Conservation (phyloP, 2,888 invertebrate genomes). For the Yponomeuta sedellus region DNA sequence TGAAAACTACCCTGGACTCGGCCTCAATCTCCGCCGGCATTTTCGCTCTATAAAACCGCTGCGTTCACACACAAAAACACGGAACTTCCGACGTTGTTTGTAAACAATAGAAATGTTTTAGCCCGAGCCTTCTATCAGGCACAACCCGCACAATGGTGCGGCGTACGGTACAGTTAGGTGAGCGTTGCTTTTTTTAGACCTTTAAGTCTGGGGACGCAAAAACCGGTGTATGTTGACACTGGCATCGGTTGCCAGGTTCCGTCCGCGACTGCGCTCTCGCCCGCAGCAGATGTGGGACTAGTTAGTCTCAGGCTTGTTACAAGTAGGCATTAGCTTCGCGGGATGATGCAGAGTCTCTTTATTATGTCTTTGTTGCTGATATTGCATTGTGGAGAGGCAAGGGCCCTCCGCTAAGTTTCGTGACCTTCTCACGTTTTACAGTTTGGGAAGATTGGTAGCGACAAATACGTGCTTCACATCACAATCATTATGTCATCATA, state of each 20-base stretch:
- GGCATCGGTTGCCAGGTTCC: constrained; percentile 7
- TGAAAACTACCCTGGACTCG: constrained; percentile 47
- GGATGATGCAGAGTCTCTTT: background rate
- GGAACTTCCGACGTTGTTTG: constrained; percentile 5
- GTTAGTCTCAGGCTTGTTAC: background rate
- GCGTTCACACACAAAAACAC: constrained; percentile 17
- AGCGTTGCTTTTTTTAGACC: background rate
- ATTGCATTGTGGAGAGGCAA: background rate
- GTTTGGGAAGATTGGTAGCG: background rate
- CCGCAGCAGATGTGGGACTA: background rate
- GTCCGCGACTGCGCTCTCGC: constrained; percentile 13
- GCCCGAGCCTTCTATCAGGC: background rate
- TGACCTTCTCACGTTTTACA: background rate
- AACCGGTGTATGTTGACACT: constrained; percentile 7
- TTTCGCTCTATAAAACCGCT: constrained; percentile 20
- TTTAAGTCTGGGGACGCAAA: background rate
- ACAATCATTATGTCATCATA: too few relatives aligned
- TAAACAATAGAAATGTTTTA: background rate
- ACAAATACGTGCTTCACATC: background rate
- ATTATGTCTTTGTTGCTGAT: background rate
- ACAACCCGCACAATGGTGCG: background rate
- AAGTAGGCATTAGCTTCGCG: background rate
- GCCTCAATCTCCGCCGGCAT: constrained; percentile 60
- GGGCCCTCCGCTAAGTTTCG: background rate
- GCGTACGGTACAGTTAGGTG: background rate